A percentile compares a stretch with the other conserved stretches of the same genome.
These are phyloP conservation scores for Aleiodes leptofemur DNA, from an alignment of 2,888 invertebrate genomes.

Conservation along the genomic window DNA sequence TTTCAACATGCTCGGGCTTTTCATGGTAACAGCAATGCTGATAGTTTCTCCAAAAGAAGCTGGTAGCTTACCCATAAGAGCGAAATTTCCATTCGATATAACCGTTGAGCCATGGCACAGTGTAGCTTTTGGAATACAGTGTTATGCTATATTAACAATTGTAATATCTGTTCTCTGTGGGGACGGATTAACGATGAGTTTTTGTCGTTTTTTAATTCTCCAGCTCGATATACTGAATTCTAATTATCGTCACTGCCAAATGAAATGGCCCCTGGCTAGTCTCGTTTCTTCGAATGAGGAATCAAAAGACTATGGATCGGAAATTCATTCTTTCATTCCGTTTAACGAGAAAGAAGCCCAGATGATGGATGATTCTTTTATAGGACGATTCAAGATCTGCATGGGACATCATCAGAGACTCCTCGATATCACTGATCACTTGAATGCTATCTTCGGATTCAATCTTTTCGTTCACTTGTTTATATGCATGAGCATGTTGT, in stretches of 20 bases:
- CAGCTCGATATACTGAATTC: conserved; percentile 58
- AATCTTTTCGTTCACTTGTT: conserved; percentile 61
- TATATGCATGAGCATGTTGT: conserved; percentile 65
- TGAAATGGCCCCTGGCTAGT: not conserved
- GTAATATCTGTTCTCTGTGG: conserved; percentile 60
- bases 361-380: conserved; percentile 44
- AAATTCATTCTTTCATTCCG: conserved; percentile 35
- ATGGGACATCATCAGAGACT: conserved; percentile 62
- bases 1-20: conserved; percentile 56
- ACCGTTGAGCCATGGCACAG: conserved; percentile 56
- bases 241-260: conserved; percentile 59
- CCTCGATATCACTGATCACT: conserved; percentile 55
- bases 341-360: conserved; percentile 45
- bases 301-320: no score
- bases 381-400: conserved; percentile 54
- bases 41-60: conserved; percentile 59
- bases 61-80: conserved; percentile 63
- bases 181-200: conserved; percentile 55
- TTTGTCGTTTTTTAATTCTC: conserved; percentile 59
- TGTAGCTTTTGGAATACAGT: conserved; percentile 59
- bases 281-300: not conserved
- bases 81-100: conserved; percentile 64
- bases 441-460: conserved; percentile 61
- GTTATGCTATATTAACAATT: conserved; percentile 55
- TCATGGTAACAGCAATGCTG: conserved; percentile 58